These are phyloP conservation scores for Callocephalon fimbriatum DNA, from an alignment of 2,113 vertebrate species.

Conservation along the genomic window DNA sequence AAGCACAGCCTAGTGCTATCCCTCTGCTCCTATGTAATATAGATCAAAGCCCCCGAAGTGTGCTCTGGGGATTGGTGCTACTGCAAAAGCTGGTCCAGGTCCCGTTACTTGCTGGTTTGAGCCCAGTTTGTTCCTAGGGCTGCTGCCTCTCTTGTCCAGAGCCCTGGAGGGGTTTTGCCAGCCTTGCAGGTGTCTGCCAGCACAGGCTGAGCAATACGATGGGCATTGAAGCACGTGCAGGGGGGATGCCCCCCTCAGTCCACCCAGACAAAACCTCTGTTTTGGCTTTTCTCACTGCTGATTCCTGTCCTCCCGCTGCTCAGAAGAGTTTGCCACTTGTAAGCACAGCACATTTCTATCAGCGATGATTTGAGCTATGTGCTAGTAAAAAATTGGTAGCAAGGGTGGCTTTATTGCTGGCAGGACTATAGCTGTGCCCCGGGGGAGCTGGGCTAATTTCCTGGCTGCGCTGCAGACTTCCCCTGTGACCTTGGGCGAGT, in stretches of 20 bases:
- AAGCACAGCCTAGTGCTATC: not conserved
- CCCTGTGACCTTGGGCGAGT: conserved; percentile 62
- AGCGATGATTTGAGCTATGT: not conserved
- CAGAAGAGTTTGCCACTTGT: not conserved
- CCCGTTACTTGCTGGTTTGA: not conserved
- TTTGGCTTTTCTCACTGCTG: not conserved
- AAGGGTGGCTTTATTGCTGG: conserved; percentile 58
- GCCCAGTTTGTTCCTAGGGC: not conserved
- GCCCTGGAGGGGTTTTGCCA: not conserved
- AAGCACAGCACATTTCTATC: not conserved
- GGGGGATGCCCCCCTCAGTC: not conserved
- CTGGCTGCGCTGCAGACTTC: conserved; percentile 47
- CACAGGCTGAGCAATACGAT: not conserved
- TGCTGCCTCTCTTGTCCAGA: not conserved
- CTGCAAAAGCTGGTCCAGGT: not conserved
- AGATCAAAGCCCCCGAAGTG: not conserved
- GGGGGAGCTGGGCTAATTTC: conserved; percentile 58
- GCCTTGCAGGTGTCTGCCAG: not conserved
- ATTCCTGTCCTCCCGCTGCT: not conserved
- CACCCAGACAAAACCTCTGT: not conserved
- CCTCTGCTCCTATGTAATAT: not conserved
- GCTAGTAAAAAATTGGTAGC: conserved; percentile 20
- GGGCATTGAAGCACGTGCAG: fast-evolving
- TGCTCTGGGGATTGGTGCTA: not conserved
- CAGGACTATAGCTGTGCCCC: not conserved